phyloP scores from a whole-genome alignment of 2,797 vertebrate genomes.

The Cryptoblepharus egeriae region DNA sequence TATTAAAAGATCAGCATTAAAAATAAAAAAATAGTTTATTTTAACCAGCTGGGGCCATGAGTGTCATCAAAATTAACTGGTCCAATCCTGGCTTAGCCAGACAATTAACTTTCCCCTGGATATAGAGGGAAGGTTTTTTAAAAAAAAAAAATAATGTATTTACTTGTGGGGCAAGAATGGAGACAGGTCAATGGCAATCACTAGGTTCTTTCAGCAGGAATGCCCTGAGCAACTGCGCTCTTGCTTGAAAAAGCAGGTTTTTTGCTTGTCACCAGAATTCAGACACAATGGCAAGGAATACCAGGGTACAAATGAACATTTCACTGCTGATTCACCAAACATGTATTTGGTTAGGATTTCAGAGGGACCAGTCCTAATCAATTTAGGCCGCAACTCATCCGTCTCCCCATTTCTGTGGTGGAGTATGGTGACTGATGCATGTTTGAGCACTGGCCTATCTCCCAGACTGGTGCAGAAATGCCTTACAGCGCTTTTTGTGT shows the following conservation, averaged over 20 bases:
- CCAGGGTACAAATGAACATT: neutral
- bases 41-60: neutral
- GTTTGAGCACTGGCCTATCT: no score
- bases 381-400: no score
- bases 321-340: neutral
- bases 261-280: slow-evolving; percentile 4
- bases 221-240: slow-evolving; percentile 28
- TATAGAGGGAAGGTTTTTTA: neutral
- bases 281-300: neutral
- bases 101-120: neutral
- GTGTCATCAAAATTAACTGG: neutral
- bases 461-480: no score
- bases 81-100: neutral
- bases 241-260: slow-evolving; percentile 18
- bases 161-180: neutral
- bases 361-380: no score
- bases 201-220: slow-evolving; percentile 28
- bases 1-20: no score
- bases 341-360: neutral
- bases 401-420: no score
- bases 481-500: no score
- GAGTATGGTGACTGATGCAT: no score
- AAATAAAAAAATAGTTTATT: neutral
- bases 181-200: neutral
- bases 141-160: neutral